Evolutionary conservation across 2,797 vertebrate genomes (phyloP).

Genomic region (Cheirogaleus major): DNA sequence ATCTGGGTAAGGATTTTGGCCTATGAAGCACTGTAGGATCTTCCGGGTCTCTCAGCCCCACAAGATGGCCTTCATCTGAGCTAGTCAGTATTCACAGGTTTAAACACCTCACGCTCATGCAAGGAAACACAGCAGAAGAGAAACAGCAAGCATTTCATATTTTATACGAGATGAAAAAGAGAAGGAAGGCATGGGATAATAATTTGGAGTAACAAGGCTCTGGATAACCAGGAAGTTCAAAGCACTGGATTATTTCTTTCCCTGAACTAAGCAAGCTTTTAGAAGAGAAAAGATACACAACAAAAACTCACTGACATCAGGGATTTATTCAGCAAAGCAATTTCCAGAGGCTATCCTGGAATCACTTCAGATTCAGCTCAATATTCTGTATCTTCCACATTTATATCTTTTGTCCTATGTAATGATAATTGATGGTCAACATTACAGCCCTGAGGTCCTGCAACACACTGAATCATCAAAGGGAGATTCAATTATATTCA

Average conservation of each 20-base stretch:
- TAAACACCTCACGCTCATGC: neutral
- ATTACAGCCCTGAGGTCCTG: conserved; percentile 56
- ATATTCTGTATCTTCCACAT: conserved; percentile 68
- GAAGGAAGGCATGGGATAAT: neutral
- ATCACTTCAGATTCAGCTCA: conserved; percentile 72
- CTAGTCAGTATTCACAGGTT: neutral
- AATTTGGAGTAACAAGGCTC: neutral
- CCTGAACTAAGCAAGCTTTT: conserved; percentile 52
- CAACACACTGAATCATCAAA: conserved; percentile 69
- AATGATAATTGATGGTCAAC: conserved; percentile 74
- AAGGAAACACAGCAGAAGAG: neutral
- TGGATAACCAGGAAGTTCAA: conserved; percentile 38
- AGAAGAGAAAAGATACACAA: conserved; percentile 44
- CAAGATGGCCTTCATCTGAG: neutral
- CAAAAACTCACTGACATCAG: conserved; percentile 63
- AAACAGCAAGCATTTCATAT: neutral
- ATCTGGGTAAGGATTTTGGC: neutral
- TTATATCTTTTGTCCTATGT: conserved; percentile 69
- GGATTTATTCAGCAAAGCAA: conserved; percentile 67
- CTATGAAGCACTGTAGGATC: neutral
- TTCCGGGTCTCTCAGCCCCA: neutral
- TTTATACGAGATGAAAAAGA: neutral
- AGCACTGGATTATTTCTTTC: neutral
- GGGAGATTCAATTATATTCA: conserved; percentile 68
- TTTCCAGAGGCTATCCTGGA: conserved; percentile 68